A percentile compares a stretch with the other conserved stretches of the same genome.
phyloP scores from a whole-genome alignment of 1,140 invertebrate species.

The Drosophila nigrodunni region DNA sequence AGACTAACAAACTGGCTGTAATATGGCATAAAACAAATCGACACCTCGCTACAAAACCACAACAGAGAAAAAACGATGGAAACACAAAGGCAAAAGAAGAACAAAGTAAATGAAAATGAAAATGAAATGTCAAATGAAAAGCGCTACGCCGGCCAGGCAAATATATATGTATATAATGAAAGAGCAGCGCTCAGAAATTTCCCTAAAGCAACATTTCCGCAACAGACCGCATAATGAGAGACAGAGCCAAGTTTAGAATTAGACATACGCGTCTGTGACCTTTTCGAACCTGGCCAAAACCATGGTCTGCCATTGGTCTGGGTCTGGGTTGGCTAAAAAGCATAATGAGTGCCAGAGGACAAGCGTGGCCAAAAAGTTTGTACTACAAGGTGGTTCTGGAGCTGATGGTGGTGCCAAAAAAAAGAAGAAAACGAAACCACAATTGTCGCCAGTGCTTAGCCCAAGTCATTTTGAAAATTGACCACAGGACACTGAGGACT shows the following conservation, averaged over 20 bases:
- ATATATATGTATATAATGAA: conserved; percentile 80
- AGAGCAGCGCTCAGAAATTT: conserved; percentile 64
- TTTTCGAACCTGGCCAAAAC: conserved; percentile 30
- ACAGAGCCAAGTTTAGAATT: conserved; percentile 54
- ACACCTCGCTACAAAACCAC: conserved; percentile 69
- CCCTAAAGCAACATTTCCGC: conserved; percentile 76
- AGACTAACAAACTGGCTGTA: conserved; percentile 5
- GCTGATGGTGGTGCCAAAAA: background rate
- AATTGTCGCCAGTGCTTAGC: conserved; percentile 77
- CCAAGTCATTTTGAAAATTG: conserved; percentile 83
- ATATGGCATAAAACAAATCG: conserved; percentile 63
- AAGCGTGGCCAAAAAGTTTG: conserved; percentile 43
- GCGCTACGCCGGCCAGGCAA: conserved; percentile 31
- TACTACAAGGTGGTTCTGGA: background rate
- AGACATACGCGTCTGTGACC: conserved; percentile 60
- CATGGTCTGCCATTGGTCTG: background rate
- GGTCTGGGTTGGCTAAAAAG: conserved; percentile 39
- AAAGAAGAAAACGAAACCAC: conserved; percentile 47
- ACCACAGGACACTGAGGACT: conserved; percentile 61
- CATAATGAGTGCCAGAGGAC: conserved; percentile 81
- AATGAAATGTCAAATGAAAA: conserved; percentile 78
- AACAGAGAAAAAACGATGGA: conserved; percentile 19
- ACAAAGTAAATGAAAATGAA: conserved; percentile 59
- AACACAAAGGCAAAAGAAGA: conserved; percentile 11
- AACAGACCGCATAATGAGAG: conserved; percentile 83